Evolutionary conservation across 2,797 vertebrate species (phyloP), one percentile per base, ranked within the genome.

Genomic region (Staurois parvus): DNA sequence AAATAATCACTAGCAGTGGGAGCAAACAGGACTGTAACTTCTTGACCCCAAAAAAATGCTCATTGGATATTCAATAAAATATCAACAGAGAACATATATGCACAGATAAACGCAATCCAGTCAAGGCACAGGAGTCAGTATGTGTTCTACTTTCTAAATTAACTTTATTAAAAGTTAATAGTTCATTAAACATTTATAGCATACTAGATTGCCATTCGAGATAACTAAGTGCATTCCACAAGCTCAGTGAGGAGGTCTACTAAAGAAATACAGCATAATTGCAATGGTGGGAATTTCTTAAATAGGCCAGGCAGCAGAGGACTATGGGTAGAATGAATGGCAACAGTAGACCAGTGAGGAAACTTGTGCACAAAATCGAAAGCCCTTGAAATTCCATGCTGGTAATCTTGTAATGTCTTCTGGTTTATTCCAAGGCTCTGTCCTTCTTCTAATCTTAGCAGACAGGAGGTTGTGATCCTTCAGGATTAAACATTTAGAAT

Each of bases 401-500:
- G 24, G 10, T 19, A 48, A 79, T 12, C 66, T 68, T 70, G 78
- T 70, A 30, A 80, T 70, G 40, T 80, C 78, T 70, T 79, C 64
- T 80, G 30, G 30, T 66, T 42, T 24, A 17, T 74, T 70, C 56
- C 56, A 82, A 86, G 79, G 79, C 45, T 86, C 80, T 78, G 79
- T 86, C 85, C 85, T 83, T 82, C 79, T 66, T 83, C 80, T 86
- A 83, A 86, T 86, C 80, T 72, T 64, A 83, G 85, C 75, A 86
- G 79, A 86, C 80, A 86, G 85, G 80, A 83, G 85, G 85, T 83
- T 86, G 75, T 79, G 85, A 86, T 83, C 85, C 80, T 68, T 73
- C 85, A 86, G 85, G 85, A 86, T 86, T 86, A 86, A 86, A 86
- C 85, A 86, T 83, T 86, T 86, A 86, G 80, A 86, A 73, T 86